A percentile compares a stretch with the other conserved stretches of the same genome.
Conservation (phyloP, 2,113 vertebrate species). For the Trochalopteron elliotii region DNA sequence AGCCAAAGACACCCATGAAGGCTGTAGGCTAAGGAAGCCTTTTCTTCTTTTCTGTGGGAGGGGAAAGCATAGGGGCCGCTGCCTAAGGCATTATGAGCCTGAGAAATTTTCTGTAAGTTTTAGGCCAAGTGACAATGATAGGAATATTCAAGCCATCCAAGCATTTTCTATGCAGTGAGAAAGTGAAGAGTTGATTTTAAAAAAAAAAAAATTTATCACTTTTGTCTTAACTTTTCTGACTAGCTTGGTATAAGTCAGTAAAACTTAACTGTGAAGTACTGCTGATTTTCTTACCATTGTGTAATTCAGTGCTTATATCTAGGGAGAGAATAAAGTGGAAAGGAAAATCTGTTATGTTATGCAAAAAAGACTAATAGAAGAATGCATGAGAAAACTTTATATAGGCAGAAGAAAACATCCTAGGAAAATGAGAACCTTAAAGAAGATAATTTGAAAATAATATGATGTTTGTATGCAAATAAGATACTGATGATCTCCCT, state of each 20-base stretch:
- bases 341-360: background rate
- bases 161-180: background rate
- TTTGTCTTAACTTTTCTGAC: background rate
- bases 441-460: slow-evolving; percentile 45
- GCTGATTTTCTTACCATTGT: background rate
- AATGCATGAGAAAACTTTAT: background rate
- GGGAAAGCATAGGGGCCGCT: background rate
- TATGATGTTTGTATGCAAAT: slow-evolving; percentile 33
- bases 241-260: background rate
- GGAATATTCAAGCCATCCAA: background rate
- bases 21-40: background rate
- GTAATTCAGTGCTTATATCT: background rate
- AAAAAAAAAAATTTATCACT: background rate
- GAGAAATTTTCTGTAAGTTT: background rate
- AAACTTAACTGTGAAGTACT: background rate
- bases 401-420: background rate
- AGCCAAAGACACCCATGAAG: background rate
- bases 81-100: background rate
- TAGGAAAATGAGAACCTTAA: slow-evolving; percentile 27
- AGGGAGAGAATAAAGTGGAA: background rate
- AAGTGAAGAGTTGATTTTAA: background rate
- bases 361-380: background rate
- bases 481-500: background rate
- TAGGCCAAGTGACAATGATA: background rate
- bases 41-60: slow-evolving; percentile 1